A percentile compares a stretch with the other conserved stretches of the same genome.
Conservation (phyloP, 2,113 vertebrate genomes). For the Verasper variegatus region DNA sequence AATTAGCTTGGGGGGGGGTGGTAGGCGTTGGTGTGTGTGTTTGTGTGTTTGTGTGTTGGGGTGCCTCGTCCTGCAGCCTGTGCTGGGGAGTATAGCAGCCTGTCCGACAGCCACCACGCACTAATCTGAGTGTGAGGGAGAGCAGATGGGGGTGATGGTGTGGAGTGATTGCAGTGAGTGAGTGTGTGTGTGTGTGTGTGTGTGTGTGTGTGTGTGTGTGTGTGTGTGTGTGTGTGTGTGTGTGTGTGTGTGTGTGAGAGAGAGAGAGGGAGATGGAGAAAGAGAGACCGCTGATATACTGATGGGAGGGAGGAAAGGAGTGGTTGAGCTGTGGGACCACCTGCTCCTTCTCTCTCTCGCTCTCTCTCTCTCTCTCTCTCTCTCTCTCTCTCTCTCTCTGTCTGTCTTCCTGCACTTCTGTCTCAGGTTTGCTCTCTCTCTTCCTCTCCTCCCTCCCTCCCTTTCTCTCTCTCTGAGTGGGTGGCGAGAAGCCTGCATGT, state of each 20-base stretch:
- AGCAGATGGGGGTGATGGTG: slow-evolving; percentile 41
- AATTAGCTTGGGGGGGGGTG: slow-evolving; percentile 77
- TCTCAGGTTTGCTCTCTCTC: too few species aligned
- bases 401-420: too few species aligned
- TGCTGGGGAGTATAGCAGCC: slow-evolving; percentile 66
- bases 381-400: background rate
- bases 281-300: slow-evolving; percentile 44
- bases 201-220: background rate
- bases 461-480: slow-evolving; percentile 42
- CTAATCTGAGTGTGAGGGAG: slow-evolving; percentile 30
- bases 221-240: slow-evolving; percentile 6
- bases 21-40: slow-evolving; percentile 22
- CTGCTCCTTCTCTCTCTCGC: slow-evolving; percentile 51
- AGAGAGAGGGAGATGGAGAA: slow-evolving; percentile 25
- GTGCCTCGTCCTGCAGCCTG: slow-evolving; percentile 58
- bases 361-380: slow-evolving; percentile 53
- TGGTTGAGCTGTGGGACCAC: slow-evolving; percentile 69
- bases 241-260: slow-evolving; percentile 8
- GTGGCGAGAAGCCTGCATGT: slow-evolving; percentile 59
- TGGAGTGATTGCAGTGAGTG: slow-evolving; percentile 24
- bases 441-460: too few species aligned
- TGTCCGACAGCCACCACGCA: slow-evolving; percentile 52
- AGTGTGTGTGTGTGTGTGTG: slow-evolving; percentile 14
- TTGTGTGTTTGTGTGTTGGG: slow-evolving; percentile 24
- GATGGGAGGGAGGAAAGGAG: slow-evolving; percentile 57